These are phyloP conservation scores for Pelodiscus sinensis DNA, from an alignment of 2,113 vertebrate genomes.

Conservation along the genomic window DNA sequence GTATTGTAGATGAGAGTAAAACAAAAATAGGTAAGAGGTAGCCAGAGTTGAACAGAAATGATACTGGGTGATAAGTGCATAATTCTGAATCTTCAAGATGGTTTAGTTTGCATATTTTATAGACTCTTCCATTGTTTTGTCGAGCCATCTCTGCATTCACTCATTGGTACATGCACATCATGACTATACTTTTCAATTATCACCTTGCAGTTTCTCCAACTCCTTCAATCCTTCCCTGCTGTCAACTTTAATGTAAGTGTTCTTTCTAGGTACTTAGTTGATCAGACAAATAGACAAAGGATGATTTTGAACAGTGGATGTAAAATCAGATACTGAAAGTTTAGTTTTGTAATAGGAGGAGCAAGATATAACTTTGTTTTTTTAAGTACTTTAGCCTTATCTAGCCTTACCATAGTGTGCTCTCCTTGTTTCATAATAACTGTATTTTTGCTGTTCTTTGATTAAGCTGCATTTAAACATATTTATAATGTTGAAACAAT, in stretches of 20 bases:
- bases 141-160: background rate
- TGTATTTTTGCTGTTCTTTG: background rate
- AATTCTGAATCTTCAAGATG: background rate
- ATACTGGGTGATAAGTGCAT: background rate
- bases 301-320: conserved; percentile 28
- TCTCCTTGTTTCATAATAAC: background rate
- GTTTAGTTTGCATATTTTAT: background rate
- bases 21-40: background rate
- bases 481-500: conserved; percentile 1
- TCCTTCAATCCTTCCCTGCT: background rate
- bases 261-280: conserved; percentile 3
- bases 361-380: background rate
- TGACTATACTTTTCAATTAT: background rate
- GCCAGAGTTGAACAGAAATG: background rate
- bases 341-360: background rate
- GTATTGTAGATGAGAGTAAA: background rate
- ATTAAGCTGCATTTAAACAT: background rate
- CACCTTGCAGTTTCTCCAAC: background rate
- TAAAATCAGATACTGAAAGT: conserved; percentile 26
- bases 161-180: background rate
- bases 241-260: conserved; percentile 37
- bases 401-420: background rate
- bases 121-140: background rate
- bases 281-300: conserved; percentile 9
- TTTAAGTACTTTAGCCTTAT: background rate